These are phyloP conservation scores for Adela reaumurella DNA, from an alignment of 2,888 invertebrate species.

Conservation along the genomic window DNA sequence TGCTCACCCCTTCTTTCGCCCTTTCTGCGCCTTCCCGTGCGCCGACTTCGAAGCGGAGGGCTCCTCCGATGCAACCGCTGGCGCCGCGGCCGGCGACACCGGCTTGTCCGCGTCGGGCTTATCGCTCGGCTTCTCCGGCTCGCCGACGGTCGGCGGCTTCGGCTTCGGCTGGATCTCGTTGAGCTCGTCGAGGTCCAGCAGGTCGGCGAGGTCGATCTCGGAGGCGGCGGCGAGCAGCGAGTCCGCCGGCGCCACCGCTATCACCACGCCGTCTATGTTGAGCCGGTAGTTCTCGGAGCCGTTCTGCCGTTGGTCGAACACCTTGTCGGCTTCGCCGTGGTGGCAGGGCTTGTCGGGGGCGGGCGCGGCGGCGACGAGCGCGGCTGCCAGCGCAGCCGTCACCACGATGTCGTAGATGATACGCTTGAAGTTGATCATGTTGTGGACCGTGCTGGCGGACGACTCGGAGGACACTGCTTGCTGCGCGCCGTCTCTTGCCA, in stretches of 20 bases:
- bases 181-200: conserved; percentile 30
- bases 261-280: conserved; percentile 64
- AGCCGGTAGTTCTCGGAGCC: conserved; percentile 72
- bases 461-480: conserved; percentile 13
- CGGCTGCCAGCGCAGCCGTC: conserved; percentile 17
- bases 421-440: conserved; percentile 50
- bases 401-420: conserved; percentile 35
- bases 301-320: conserved; percentile 71
- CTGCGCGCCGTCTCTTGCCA: conserved; percentile 32
- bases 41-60: conserved; percentile 10
- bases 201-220: conserved; percentile 35
- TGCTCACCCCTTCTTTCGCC: conserved; percentile 11
- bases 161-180: conserved; percentile 20
- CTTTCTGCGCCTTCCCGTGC: conserved; percentile 9
- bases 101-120: conserved; percentile 13
- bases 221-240: conserved; percentile 55
- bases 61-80: conserved; percentile 1
- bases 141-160: conserved; percentile 15
- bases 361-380: conserved; percentile 21
- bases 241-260: conserved; percentile 63
- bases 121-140: conserved; percentile 5
- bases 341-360: conserved; percentile 16
- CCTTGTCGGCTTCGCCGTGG: conserved; percentile 28
- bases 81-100: conserved; percentile 5
- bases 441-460: neutral